A percentile compares a stretch with the other conserved stretches of the same genome.
Evolutionary conservation across 1,140 invertebrate genomes (phyloP).

Genomic region (Lasaia peninsularis): DNA sequence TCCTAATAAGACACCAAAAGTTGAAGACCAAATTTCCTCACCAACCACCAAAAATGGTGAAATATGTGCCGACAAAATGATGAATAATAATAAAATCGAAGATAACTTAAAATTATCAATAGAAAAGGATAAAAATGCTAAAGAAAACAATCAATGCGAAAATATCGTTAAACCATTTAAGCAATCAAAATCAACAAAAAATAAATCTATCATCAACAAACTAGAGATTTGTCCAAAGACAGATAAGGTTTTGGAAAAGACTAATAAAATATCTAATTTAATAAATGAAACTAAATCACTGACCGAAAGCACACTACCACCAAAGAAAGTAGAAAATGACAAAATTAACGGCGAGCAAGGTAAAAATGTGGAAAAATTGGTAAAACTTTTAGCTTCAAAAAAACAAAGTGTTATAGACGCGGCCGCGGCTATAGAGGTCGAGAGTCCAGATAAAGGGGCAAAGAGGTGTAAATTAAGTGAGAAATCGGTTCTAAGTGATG

Average conservation of each 20-base stretch:
- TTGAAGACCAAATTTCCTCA: slow-evolving; percentile 30
- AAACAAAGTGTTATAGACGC: slow-evolving; percentile 26
- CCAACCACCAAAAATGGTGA: slow-evolving; percentile 24
- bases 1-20: slow-evolving; percentile 45
- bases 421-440: slow-evolving; percentile 19
- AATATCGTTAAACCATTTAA: slow-evolving; percentile 27
- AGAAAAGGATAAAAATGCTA: slow-evolving; percentile 23
- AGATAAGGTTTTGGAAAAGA: slow-evolving; percentile 16
- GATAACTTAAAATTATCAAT: slow-evolving; percentile 14
- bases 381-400: slow-evolving; percentile 8
- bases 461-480: slow-evolving; percentile 32
- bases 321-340: slow-evolving; percentile 11
- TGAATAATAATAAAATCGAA: slow-evolving; percentile 12
- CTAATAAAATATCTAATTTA: slow-evolving; percentile 36
- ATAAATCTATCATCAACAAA: slow-evolving; percentile 25
- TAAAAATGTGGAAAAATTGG: slow-evolving; percentile 12
- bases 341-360: slow-evolving; percentile 1
- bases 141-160: slow-evolving; percentile 30
- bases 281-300: slow-evolving; percentile 13
- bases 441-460: slow-evolving; percentile 20
- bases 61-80: slow-evolving; percentile 25
- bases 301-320: neutral
- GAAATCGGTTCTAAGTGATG: slow-evolving; percentile 33
- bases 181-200: slow-evolving; percentile 28
- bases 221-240: slow-evolving; percentile 21